Evolutionary conservation across 2,113 vertebrate species (phyloP), one percentile per base, ranked within the genome.

Genomic region (Nothobranchius kuhntae): DNA sequence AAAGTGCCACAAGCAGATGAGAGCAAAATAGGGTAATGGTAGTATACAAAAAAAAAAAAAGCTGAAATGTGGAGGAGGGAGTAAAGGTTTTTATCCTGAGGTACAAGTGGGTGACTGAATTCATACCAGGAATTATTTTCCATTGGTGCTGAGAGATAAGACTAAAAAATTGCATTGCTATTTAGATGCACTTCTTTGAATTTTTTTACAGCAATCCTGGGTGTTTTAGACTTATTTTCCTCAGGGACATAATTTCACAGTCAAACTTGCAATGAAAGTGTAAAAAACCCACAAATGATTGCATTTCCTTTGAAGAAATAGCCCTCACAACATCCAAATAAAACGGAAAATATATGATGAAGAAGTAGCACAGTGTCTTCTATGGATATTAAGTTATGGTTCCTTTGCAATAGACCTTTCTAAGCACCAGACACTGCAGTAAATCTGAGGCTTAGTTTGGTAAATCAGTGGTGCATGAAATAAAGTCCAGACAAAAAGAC

Each of bases 201-300:
- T 17, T 63, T 65, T 57, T 72, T 54, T 26, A 65, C 64, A 56
- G 53, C 61, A 52, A 64, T 36, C 52, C 10, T 45, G 24, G n/a
- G 38, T 59, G 35, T 64, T 69, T 65, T 44, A 65, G 55, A 74
- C 45, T 55, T 4, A 0, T n/a, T 62, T 65, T 46, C 66, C 72
- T 68, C 47, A 6, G 63, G 55, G 26, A 61, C 57, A 73, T 45
- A 35, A 71, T 81, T 83, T 86, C 77, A 81, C 68, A 68, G 64
- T 77, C 54, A 74, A 70, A 68, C 35, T 65, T 35, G 46, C 50
- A 69, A 61, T 66, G 50, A 63, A 52, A 76, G 58, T 35, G 15
- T 71, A 68, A 77, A 60, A 50, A 67, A 71, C 72, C 57, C 46
- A 40, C 53, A 55, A 15, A 38, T 57, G 56, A 40, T 17, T 17